Percentiles rank a stretch among this genome's conserved stretches.
Conservation (phyloP, 1,140 invertebrate species). For the Capitella teleta region DNA sequence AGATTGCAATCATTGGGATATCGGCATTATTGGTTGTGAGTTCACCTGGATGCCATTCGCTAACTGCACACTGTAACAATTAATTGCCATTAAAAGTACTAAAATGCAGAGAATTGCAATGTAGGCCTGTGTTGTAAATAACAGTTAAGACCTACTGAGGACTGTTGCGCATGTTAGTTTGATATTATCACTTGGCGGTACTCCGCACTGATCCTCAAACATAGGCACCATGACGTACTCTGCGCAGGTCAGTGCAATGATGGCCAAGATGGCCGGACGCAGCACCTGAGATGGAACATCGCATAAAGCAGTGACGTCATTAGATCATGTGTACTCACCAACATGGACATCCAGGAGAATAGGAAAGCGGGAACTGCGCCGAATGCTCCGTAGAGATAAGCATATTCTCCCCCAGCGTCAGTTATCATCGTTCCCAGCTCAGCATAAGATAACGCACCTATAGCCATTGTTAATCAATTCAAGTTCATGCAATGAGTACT, state of each 20-base stretch:
- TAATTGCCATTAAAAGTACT: conserved; percentile 7
- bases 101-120: conserved; percentile 3
- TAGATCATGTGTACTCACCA: no score
- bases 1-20: no score
- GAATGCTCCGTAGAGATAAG: conserved; percentile 32
- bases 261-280: conserved; percentile 28
- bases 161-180: not conserved
- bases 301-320: no score
- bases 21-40: no score
- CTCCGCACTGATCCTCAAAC: conserved; percentile 5
- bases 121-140: no score
- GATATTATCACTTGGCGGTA: conserved; percentile 1
- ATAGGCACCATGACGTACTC: conserved; percentile 2
- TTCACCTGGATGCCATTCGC: conserved; percentile 75
- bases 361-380: conserved; percentile 78
- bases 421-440: conserved; percentile 66
- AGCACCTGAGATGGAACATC: no score
- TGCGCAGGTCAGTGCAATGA: conserved; percentile 45
- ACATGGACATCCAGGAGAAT: conserved; percentile 69
- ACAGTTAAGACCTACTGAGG: no score
- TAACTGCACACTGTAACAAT: conserved; percentile 59
- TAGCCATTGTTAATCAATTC: no score
- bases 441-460: conserved; percentile 69
- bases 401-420: conserved; percentile 33
- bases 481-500: no score